Base-by-base conservation (phyloP, 2,113 vertebrate genomes). In the Brachionichthys hirsutus region DNA sequence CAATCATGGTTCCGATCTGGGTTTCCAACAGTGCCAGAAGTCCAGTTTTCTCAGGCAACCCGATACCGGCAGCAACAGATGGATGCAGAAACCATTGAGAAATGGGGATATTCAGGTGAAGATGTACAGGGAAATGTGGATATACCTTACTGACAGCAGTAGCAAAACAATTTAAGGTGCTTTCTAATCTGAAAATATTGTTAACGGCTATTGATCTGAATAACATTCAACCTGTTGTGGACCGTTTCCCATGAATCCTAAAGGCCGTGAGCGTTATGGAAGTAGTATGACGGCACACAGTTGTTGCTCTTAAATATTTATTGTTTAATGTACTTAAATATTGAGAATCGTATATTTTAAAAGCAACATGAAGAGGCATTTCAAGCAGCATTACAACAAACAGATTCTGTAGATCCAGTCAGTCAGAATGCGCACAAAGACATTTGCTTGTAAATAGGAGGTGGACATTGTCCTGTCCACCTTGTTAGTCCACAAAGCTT, bases 281-380 rank as follows among this genome's bases (percentile, higher is more conserved):
- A 16, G 11, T 41, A 66, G 9, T 50, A 4, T 4, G 20, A 64
- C 17, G n/a, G 42, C 15, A 50, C 22, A 64, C 16, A 17, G 1
- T 15, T 42, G 3, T 38, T 62, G 35, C 58, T 57, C 54, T 68
- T 70, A 86, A 83, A 80, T 77, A 78, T 81, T 84, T 83, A 78
- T 80, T 86, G 42, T 52, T 64, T 4, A 72, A 73, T 46, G 36
- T 18, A 73, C 70, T 74, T 87, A 83, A 86, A 85, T 88, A 88
- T 47, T 43, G 30, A 65, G 19, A 4, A n/a, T 45, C 73, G 40
- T 46, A 35, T 38, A 66, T 49, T 61, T 56, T 16, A 47, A 58
- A 71, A 35, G 3, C 30, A 16, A 46, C 6, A 45, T 45, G 36
- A 61, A 42, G 38, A 72, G 30, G 2, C 0, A 52, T 74, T 74